phyloP scores from a whole-genome alignment of 2,797 vertebrate species.

The Cephalopachus bancanus region DNA sequence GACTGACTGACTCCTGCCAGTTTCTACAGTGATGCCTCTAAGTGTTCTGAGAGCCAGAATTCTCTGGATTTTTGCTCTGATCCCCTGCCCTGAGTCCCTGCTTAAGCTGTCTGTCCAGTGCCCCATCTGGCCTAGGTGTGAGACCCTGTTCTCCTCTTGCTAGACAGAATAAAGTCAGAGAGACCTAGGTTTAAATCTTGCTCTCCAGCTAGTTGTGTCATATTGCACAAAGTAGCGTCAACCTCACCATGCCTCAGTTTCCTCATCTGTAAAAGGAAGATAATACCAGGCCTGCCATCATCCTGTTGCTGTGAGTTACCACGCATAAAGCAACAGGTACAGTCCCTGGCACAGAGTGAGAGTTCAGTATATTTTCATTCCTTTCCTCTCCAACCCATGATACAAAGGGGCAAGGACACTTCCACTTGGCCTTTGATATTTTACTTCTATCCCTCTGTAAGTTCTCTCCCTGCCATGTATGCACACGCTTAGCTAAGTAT shows the following conservation, averaged over 20 bases:
- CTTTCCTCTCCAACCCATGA: neutral
- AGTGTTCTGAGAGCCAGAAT: neutral
- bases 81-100: neutral
- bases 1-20: neutral
- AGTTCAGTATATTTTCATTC: neutral
- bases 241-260: neutral
- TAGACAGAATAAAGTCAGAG: neutral
- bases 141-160: slow-evolving; percentile 13
- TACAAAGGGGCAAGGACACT: neutral
- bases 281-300: too few relatives aligned
- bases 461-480: slow-evolving; percentile 29
- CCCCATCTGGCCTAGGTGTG: neutral
- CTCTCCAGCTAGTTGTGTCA: neutral
- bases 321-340: too few relatives aligned
- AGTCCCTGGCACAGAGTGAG: neutral
- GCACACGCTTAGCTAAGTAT: slow-evolving; percentile 72
- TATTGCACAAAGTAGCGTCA: neutral
- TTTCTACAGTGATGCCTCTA: neutral
- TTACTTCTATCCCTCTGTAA: slow-evolving; percentile 66
- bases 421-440: slow-evolving; percentile 34
- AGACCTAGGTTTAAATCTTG: neutral
- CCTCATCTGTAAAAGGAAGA: neutral
- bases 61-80: neutral
- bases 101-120: neutral
- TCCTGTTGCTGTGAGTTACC: neutral